phyloP scores from a whole-genome alignment of 2,113 vertebrate genomes.

The Trinectes maculatus region DNA sequence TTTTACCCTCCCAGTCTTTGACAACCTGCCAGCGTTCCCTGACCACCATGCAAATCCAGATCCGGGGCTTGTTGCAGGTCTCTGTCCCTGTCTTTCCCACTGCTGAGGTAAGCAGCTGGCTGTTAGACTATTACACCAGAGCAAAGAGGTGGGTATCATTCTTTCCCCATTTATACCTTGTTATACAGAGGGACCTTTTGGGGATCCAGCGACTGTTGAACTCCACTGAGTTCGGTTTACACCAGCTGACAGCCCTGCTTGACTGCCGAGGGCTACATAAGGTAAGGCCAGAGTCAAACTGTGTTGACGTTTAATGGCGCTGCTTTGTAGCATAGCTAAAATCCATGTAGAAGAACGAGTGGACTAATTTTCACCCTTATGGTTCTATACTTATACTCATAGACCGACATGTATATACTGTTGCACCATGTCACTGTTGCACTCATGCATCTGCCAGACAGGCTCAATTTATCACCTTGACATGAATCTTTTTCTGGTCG shows the following conservation, averaged over 20 bases:
- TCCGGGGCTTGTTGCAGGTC: conserved; percentile 87
- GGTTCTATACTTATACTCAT: conserved; percentile 2
- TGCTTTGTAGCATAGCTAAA: conserved; percentile 30
- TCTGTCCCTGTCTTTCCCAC: conserved; percentile 87
- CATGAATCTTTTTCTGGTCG: conserved; percentile 11
- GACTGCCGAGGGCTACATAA: conserved; percentile 96
- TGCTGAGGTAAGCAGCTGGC: conserved; percentile 82
- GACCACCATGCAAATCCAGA: conserved; percentile 93
- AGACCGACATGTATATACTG: conserved; percentile 11
- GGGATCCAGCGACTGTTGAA: conserved; percentile 91
- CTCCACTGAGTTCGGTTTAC: conserved; percentile 89
- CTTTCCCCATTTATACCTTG: conserved; percentile 26
- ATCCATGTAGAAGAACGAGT: conserved; percentile 25
- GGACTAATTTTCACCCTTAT: conserved; percentile 24
- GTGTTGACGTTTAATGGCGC: conserved; percentile 40
- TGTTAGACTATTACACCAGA: conserved; percentile 41
- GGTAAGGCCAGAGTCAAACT: conserved; percentile 76
- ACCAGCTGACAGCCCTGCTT: conserved; percentile 92
- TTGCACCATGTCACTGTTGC: conserved; percentile 27
- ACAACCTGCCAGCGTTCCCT: conserved; percentile 91
- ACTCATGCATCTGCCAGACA: conserved; percentile 4
- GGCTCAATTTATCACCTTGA: conserved; percentile 10
- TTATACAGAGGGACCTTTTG: conserved; percentile 89
- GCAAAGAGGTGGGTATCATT: conserved; percentile 41
- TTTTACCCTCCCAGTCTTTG: conserved; percentile 80